Evolutionary conservation across 2,797 vertebrate species (phyloP), one percentile per base, ranked within the genome.

Genomic region (Hypotaenidia philippensis): DNA sequence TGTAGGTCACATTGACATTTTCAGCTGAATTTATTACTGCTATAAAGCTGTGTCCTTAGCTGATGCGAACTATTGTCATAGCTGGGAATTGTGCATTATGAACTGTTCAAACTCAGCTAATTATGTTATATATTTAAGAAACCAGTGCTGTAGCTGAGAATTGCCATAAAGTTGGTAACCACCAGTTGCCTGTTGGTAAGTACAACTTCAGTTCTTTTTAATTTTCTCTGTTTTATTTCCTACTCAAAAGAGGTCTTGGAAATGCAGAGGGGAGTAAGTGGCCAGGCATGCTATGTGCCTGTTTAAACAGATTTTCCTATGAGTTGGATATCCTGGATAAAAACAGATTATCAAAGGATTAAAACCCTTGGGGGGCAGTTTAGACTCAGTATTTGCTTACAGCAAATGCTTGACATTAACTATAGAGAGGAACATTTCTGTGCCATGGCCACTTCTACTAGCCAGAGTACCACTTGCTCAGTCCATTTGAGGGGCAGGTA

Each of bases 251-350:
- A 72, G 17, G 1, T 76, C 14, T 23, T 26, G 0, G 29, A 31
- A 59, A 20, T 22, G 2, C 21, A 61, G 4, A 49, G 19, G 12
- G 9, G 27, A 59, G 5, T 40, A 52, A 77, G 36, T 17, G 29
- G 13, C 23, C 56, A 77, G 74, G 16, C 0, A 0, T 27, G 6
- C 2, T 31, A 6, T 7, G 31, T 57, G 7, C 26, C 6, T 5
- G 22, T 84, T 88, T 81, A 50, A 83, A 86, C 16, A 81, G 36
- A 71, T 40, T 82, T 86, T 34, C 34, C n/a, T 55, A 0, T 5
- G 25, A 53, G 20, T 5, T 90, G 32, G 36, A 71, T 41, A 60
- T 50, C 13, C 21, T 64, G 41, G 22, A 50, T 77, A 47, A 84
- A 32, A 65, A 50, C 14, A 8, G 32, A 89, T 74, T 83, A 29